phyloP scores from a whole-genome alignment of 2,797 vertebrate genomes.

The Megaceryle alcyon region DNA sequence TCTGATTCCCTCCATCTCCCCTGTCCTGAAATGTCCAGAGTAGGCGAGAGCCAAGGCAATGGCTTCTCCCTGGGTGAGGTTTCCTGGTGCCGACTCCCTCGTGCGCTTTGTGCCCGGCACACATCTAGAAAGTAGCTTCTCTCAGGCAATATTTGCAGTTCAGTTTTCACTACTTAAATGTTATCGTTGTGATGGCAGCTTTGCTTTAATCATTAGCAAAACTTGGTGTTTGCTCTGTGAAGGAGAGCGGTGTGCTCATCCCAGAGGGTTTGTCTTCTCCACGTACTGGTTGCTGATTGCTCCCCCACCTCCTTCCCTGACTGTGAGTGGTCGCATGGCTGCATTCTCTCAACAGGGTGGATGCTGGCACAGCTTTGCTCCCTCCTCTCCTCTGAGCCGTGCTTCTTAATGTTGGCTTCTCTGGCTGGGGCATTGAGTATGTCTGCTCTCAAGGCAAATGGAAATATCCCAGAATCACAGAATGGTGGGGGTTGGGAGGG shows the following conservation, averaged over 20 bases:
- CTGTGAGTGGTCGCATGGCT: fast-evolving
- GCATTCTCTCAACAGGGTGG: background rate
- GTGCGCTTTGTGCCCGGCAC: background rate
- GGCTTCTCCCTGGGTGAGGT: background rate
- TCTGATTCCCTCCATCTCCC: background rate
- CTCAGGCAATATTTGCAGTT: background rate
- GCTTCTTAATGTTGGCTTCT: background rate
- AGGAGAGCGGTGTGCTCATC: background rate
- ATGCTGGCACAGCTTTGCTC: background rate
- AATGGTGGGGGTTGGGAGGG: background rate
- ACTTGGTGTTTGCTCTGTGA: background rate
- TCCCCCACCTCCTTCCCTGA: background rate
- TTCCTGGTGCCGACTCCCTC: background rate
- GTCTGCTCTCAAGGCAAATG: background rate
- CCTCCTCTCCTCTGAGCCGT: background rate
- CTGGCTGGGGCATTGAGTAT: background rate
- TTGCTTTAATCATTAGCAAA: background rate
- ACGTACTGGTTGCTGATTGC: background rate
- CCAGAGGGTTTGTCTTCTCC: background rate
- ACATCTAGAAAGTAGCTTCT: background rate
- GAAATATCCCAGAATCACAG: background rate
- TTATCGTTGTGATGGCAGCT: background rate
- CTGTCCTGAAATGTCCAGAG: background rate
- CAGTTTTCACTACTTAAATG: background rate
- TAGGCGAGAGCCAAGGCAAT: background rate